These are phyloP conservation scores for Ceyx melanurus DNA, from an alignment of 2,113 vertebrate species.

Conservation along the genomic window DNA sequence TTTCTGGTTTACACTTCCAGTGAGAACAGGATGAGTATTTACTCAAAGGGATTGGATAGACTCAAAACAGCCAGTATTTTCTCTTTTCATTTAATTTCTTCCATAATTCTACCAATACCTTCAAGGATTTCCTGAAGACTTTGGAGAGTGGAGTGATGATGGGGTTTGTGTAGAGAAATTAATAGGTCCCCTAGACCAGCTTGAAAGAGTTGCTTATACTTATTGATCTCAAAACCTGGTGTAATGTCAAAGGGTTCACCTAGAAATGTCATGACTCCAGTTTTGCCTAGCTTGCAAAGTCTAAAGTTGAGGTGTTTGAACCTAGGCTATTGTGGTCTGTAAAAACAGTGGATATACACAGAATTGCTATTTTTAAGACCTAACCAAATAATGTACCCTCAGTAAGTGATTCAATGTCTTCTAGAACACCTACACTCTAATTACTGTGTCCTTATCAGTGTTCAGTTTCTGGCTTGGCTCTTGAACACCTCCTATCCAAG, in stretches of 20 bases:
- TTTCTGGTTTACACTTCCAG: neutral
- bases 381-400: neutral
- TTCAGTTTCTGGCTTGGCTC: neutral
- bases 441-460: neutral
- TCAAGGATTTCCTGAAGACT: neutral
- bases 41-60: neutral
- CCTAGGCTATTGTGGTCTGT: neutral
- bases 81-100: neutral
- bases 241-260: neutral
- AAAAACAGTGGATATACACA: neutral
- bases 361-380: neutral
- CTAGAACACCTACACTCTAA: neutral
- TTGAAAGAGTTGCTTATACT: neutral
- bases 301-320: neutral
- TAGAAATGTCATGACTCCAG: neutral
- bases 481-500: neutral
- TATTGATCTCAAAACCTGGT: neutral
- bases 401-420: neutral
- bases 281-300: neutral
- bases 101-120: neutral
- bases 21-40: neutral
- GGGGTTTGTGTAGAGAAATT: neutral
- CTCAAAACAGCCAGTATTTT: neutral
- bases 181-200: neutral
- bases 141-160: neutral